Percentiles rank a stretch among this genome's conserved stretches.
These are phyloP conservation scores for Brachyopa scutellaris DNA, from an alignment of 2,888 invertebrate species.

Conservation along the genomic window DNA sequence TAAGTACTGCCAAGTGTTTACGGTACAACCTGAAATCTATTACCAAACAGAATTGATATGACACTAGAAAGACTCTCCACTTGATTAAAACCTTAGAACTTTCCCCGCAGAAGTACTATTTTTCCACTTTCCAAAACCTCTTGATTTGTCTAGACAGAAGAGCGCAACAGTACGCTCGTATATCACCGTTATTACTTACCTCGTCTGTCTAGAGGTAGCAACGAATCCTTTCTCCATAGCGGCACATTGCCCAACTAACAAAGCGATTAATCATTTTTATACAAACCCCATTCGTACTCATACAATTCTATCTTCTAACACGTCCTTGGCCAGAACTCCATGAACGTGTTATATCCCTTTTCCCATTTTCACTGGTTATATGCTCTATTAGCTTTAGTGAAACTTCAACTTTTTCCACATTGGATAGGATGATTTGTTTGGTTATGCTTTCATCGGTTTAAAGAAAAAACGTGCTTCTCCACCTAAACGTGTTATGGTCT, in stretches of 20 bases:
- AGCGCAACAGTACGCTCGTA: constrained; percentile 12
- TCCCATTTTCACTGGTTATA: no score
- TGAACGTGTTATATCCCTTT: constrained; percentile 31
- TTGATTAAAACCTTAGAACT: constrained; percentile 6
- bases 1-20: no score
- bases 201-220: no score
- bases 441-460: constrained; percentile 33
- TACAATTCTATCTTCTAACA: constrained; percentile 28
- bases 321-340: constrained; percentile 11
- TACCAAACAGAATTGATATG: no score
- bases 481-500: constrained; percentile 34
- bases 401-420: constrained; percentile 33
- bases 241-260: constrained; percentile 31
- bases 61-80: no score
- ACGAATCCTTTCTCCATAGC: no score
- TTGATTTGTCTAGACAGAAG: constrained; percentile 33
- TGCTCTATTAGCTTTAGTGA: no score
- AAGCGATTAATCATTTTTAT: constrained; percentile 52
- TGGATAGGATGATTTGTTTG: constrained; percentile 36
- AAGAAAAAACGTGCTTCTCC: constrained; percentile 45
- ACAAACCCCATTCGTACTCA: background rate
- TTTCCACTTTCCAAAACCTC: constrained; percentile 13
- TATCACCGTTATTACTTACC: no score
- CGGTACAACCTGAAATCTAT: no score
- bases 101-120: background rate